Evolutionary conservation across 2,113 vertebrate species (phyloP), one percentile per base, ranked within the genome.

Genomic region (Dascyllus trimaculatus): DNA sequence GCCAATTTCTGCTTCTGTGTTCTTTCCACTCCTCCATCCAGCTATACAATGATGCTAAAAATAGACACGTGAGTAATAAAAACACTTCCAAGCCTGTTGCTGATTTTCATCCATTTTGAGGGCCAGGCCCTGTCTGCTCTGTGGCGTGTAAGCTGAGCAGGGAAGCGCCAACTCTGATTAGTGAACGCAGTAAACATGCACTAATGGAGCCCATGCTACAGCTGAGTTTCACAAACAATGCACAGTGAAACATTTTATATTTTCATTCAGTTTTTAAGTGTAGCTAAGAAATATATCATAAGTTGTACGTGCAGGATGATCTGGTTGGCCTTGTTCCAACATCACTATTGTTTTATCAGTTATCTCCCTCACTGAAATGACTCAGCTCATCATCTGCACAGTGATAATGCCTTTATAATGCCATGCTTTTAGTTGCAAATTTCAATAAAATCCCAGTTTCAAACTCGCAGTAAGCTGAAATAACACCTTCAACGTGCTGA

Each of bases 21-120:
- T 88, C 51, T 88, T 91, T 92, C 84, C 85, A 90, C 82, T 82
- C 82, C 80, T 86, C 70, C 52, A 48, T 85, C 80, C 84, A 87
- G 85, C 87, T 82, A 81, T 83, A 93, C 75, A 63, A 78, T 88
- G 82, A 52, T 35, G 73, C 81, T 90, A 88, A 85, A 91, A 88
- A 91, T 85, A 92, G 82, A 66, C 65, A 19, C 68, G 59, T 61
- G 80, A 87, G 65, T 87, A 91, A 92, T 84, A 84, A 88, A 84
- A 84, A 88, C 84, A 84, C 71, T 79, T 88, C 86, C n/a, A 49
- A 88, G 89, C 53, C 88, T 85, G 86, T 80, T 87, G 69, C 80
- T 78, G 75, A 85, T 85, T 90, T 84, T 68, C 62, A 78, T 26
- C 51, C 75, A 22, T 65, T 77, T 24, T 14, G 63, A 71, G 70